Conservation (phyloP, 2,113 vertebrate genomes). For the Butorides virescens region DNA sequence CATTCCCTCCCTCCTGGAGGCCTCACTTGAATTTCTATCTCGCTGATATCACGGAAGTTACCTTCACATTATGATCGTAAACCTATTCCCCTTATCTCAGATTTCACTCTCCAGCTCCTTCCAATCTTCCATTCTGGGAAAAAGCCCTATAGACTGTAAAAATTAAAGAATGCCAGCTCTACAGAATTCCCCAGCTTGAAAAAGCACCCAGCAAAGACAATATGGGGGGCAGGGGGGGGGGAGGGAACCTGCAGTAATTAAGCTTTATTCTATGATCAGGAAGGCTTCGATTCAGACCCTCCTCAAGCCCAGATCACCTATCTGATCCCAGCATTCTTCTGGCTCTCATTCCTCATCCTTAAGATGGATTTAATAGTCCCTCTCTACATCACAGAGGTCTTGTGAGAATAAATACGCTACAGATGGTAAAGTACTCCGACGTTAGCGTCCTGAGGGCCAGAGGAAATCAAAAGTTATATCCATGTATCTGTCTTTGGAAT, state of each 20-base stretch:
- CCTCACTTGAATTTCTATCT: neutral
- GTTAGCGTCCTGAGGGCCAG: neutral
- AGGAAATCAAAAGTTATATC: slow-evolving; percentile 48
- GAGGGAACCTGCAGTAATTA: neutral
- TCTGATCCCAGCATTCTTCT: neutral
- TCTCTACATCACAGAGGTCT: neutral
- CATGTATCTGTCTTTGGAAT: neutral
- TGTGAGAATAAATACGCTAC: slow-evolving; percentile 34
- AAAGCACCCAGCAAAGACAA: neutral
- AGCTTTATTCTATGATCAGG: neutral
- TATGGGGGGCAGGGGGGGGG: neutral
- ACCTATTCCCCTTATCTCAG: neutral
- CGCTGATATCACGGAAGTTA: neutral
- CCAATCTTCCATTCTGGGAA: neutral
- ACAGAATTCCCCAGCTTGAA: neutral
- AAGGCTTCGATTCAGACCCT: neutral
- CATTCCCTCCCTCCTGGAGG: neutral
- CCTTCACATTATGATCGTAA: neutral
- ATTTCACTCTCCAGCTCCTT: neutral
- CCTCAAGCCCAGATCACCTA: neutral
- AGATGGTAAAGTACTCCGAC: slow-evolving; percentile 42
- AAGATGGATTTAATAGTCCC: slow-evolving; percentile 27
- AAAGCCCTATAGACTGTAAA: neutral
- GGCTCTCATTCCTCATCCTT: neutral
- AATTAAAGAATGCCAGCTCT: neutral